A percentile compares a stretch with the other conserved stretches of the same genome.
phyloP scores from a whole-genome alignment of 2,113 vertebrate genomes.

The Erpornis zantholeuca region DNA sequence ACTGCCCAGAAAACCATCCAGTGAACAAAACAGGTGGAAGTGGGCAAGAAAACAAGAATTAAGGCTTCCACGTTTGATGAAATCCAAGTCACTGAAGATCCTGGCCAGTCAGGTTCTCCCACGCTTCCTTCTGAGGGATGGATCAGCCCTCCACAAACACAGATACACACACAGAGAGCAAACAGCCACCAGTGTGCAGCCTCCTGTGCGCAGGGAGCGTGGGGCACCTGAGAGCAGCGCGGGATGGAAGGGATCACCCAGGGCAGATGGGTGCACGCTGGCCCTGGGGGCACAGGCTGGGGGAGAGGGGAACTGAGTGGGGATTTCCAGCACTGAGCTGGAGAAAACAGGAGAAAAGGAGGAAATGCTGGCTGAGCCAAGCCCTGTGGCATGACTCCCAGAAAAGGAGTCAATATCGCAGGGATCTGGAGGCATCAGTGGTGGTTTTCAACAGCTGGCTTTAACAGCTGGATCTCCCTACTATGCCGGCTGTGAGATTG shows the following conservation, averaged over 20 bases:
- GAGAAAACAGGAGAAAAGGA: slow-evolving; percentile 33
- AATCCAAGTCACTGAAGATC: background rate
- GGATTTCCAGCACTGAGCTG: slow-evolving; percentile 31
- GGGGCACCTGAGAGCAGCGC: rapidly evolving
- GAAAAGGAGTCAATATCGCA: slow-evolving; percentile 30
- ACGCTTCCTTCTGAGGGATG: background rate
- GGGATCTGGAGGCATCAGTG: slow-evolving; percentile 21
- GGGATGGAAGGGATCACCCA: background rate
- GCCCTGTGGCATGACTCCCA: slow-evolving; percentile 34
- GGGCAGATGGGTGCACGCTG: background rate
- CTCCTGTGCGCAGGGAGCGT: rapidly evolving
- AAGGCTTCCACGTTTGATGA: background rate
- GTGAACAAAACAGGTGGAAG: background rate
- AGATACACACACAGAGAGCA: rapidly evolving
- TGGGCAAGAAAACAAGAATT: background rate
- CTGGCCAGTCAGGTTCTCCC: background rate
- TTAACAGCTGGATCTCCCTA: background rate
- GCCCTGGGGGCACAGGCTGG: background rate
- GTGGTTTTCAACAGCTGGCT: slow-evolving; percentile 32
- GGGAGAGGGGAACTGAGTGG: slow-evolving; percentile 17
- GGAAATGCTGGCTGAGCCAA: slow-evolving; percentile 49
- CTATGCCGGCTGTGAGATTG: background rate
- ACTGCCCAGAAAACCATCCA: background rate
- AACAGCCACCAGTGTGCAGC: background rate
- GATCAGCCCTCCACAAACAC: background rate